Base-by-base conservation (phyloP, 2,113 vertebrate genomes). In the Tonatia bakeri region DNA sequence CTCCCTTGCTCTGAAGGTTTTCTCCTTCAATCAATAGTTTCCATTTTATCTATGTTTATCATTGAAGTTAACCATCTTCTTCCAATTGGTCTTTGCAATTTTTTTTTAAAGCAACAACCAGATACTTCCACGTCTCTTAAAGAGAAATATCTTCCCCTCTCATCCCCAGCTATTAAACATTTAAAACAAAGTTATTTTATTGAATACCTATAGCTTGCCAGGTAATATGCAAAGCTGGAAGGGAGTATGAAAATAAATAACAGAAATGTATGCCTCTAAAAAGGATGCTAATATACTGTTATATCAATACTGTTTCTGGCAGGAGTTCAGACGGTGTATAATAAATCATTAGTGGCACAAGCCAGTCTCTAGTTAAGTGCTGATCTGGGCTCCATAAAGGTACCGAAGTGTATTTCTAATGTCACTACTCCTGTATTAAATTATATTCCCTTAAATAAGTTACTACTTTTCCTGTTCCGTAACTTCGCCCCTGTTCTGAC, bases 1-100 rank as follows among this genome's bases (percentile, higher is more conserved):
- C 69, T 88, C 50, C 7, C 83, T 73, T 40, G 24, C 33, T 96
- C 79, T 94, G 26, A 45, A 81, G 6, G 7, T 89, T 96, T 75
- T 88, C 80, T 94, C 43, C 59, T 90, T 95, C 56, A 87, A 52
- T 95, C 75, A 65, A 50, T 94, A 79, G 20, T 90, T 96, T 96
- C 84, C 81, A 43, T 94, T 96, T 92, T 84, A 92, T n/a, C 65
- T 13, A 19, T 77, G 64, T 90, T 94, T 87, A n/a, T 94, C 93
- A 72, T 92, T 64, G 28, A 45, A 95, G 15, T 80, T 80, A 93
- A 70, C 43, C 11, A 76, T 70, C 61, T 70, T 77, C 28, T 95
- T 77, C 26, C 19, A 92, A 61, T 13, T 83, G 20, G 38, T 59
- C 33, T 94, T 96, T 64, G 73, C 38, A 61, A 24, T 28, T 72